Conservation (phyloP, 2,888 invertebrate species). For the Lycocerus yunnanus region DNA sequence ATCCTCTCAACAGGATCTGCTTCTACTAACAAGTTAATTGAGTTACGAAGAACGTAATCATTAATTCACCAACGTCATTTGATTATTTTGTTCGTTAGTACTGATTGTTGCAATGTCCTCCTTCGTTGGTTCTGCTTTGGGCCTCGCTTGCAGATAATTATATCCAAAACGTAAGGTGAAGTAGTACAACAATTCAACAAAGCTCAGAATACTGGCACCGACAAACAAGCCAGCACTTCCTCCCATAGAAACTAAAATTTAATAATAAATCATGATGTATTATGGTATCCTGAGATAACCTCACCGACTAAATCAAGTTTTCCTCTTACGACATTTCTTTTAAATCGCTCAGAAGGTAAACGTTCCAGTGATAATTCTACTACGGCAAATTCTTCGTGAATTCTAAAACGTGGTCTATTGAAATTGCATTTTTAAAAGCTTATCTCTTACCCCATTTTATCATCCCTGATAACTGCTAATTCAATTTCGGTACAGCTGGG, state of each 20-base stretch:
- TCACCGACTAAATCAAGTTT: slow-evolving; percentile 70
- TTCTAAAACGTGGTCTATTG: slow-evolving; percentile 39
- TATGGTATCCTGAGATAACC: slow-evolving; percentile 32
- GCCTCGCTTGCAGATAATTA: background rate
- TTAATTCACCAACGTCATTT: background rate
- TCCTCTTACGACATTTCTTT: slow-evolving; percentile 67
- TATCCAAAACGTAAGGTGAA: slow-evolving; percentile 47
- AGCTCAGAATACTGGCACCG: slow-evolving; percentile 64
- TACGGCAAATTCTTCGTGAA: slow-evolving; percentile 45
- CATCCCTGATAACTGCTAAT: slow-evolving; percentile 65
- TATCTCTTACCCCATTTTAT: slow-evolving; percentile 51
- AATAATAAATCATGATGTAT: slow-evolving; percentile 9
- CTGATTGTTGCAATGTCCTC: background rate
- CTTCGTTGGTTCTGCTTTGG: background rate
- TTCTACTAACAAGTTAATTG: background rate
- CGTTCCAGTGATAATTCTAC: slow-evolving; percentile 67
- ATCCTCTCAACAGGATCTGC: background rate
- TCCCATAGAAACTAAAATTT: slow-evolving; percentile 64
- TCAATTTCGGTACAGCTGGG: slow-evolving; percentile 76
- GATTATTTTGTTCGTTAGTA: background rate
- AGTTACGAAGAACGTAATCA: background rate
- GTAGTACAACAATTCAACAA: slow-evolving; percentile 63
- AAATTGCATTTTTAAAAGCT: slow-evolving; percentile 30
- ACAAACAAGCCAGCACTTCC: slow-evolving; percentile 64
- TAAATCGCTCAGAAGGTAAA: slow-evolving; percentile 70